These are phyloP conservation scores for Cerastis rubricosa DNA, from an alignment of 2,888 invertebrate genomes.

Conservation along the genomic window DNA sequence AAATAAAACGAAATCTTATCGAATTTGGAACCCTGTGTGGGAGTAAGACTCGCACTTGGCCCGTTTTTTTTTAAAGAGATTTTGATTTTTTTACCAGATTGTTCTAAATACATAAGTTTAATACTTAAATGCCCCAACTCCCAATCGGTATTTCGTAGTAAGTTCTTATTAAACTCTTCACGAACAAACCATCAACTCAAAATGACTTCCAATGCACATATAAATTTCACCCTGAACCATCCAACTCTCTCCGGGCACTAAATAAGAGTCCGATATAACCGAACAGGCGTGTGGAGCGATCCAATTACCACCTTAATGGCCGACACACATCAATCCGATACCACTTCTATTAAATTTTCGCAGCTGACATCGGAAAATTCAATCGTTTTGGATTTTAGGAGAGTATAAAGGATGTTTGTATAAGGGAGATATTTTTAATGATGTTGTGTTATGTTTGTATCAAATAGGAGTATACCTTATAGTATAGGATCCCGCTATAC, in stretches of 20 bases:
- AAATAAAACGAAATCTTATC: too few relatives aligned
- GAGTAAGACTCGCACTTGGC: too few relatives aligned
- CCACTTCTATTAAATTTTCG: constrained; percentile 53
- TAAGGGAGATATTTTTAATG: neutral
- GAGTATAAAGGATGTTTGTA: neutral
- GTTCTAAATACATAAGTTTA: too few relatives aligned
- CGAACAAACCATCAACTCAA: neutral
- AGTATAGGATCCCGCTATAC: too few relatives aligned
- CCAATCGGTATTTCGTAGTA: neutral
- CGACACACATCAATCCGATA: constrained; percentile 56
- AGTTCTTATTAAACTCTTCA: neutral
- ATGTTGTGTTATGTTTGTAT: constrained; percentile 6
- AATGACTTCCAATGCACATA: constrained; percentile 32
- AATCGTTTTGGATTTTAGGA: constrained; percentile 12
- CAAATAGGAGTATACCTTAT: neutral
- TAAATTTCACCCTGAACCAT: constrained; percentile 48
- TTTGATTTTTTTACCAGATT: neutral
- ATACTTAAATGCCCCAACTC: neutral
- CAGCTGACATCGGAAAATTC: constrained; percentile 24
- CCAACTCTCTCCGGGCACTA: constrained; percentile 37
- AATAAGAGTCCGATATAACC: constrained; percentile 53
- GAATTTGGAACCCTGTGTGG: too few relatives aligned
- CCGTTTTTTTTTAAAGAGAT: neutral
- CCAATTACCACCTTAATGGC: constrained; percentile 57
- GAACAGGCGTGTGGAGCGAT: constrained; percentile 46